Evolutionary conservation across 2,888 invertebrate species (phyloP).

Genomic region (Ormyrus thymus): DNA sequence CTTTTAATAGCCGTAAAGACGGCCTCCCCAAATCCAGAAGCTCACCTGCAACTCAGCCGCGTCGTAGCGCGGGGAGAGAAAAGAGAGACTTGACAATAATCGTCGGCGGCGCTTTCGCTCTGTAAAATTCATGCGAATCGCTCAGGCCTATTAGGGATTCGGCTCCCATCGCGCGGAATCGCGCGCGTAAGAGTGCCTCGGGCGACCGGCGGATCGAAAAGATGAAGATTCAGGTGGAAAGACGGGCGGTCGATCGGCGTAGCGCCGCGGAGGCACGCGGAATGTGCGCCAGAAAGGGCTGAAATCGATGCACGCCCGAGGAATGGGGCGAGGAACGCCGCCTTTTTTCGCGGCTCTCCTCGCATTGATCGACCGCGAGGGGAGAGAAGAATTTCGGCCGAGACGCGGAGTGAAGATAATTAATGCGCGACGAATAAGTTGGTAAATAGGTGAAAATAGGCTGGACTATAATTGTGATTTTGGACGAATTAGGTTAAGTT

Average conservation of each 20-base stretch:
- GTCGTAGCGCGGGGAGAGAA: neutral
- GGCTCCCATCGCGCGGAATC: slow-evolving; percentile 20
- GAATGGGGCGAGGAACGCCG: no score
- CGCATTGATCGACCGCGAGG: no score
- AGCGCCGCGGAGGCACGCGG: neutral
- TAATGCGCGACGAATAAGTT: no score
- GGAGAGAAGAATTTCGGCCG: no score
- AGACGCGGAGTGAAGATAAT: no score
- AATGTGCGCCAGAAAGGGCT: no score
- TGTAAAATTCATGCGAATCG: slow-evolving; percentile 25
- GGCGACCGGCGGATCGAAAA: neutral
- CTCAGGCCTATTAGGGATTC: slow-evolving; percentile 31
- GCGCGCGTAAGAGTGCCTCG: slow-evolving; percentile 3
- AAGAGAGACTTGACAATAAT: slow-evolving; percentile 16
- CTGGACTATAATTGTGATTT: no score
- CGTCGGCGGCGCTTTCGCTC: neutral
- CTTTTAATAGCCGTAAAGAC: neutral
- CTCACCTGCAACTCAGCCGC: neutral
- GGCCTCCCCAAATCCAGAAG: neutral
- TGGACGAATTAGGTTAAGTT: no score
- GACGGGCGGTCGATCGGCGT: neutral
- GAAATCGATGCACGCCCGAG: no score
- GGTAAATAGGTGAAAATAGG: no score
- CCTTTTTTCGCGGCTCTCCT: no score
- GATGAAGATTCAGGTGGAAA: neutral